These are phyloP conservation scores for Mus caroli DNA, from an alignment of 2,797 vertebrate genomes.

Conservation along the genomic window DNA sequence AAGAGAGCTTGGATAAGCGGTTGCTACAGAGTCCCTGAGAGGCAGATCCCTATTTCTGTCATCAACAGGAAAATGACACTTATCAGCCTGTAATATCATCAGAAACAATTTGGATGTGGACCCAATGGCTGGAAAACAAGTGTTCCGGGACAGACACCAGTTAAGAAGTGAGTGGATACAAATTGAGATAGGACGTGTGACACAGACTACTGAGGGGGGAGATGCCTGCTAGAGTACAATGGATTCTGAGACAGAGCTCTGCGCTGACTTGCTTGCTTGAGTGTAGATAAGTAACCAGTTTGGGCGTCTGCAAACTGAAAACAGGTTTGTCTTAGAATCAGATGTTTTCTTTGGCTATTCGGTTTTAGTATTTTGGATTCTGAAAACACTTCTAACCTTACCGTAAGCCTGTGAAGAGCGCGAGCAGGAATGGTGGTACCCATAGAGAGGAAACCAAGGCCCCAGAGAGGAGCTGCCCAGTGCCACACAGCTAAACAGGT, in stretches of 20 bases:
- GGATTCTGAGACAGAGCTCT: background rate
- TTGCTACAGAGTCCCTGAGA: background rate
- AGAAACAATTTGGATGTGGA: background rate
- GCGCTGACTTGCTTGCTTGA: background rate
- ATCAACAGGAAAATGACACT: background rate
- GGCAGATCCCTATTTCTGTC: background rate
- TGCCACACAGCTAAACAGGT: background rate
- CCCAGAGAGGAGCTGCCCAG: background rate
- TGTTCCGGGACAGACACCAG: background rate
- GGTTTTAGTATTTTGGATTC: conserved; percentile 21
- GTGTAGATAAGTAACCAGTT: background rate
- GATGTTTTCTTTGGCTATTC: background rate
- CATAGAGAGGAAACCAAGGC: background rate
- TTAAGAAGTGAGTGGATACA: background rate
- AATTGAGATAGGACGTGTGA: background rate
- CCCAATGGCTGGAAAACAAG: background rate
- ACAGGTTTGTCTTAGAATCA: background rate
- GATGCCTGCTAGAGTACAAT: too few relatives aligned
- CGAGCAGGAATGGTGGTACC: background rate
- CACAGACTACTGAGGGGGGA: background rate
- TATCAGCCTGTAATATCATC: background rate
- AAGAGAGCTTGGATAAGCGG: background rate
- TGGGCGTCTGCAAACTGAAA: background rate
- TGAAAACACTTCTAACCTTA: background rate
- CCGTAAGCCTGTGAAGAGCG: background rate